phyloP scores from a whole-genome alignment of 2,888 invertebrate species.

The Hydrotaea diabolus region DNA sequence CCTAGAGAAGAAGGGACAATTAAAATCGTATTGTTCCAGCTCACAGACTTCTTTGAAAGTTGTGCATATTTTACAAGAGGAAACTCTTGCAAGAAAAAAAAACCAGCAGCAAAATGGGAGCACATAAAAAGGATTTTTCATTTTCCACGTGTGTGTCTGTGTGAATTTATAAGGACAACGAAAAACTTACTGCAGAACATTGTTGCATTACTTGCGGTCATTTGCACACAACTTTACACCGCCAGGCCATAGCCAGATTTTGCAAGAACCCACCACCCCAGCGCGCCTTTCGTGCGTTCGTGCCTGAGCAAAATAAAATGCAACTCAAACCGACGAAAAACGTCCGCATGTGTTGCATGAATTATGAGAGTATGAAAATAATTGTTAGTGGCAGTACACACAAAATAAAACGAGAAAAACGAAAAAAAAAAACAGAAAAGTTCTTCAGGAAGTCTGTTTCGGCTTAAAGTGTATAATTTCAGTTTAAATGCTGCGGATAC shows the following conservation, averaged over 20 bases:
- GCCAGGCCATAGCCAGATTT: not conserved
- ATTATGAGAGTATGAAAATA: conserved; percentile 57
- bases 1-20: conserved; percentile 27
- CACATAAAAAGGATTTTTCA: conserved; percentile 30
- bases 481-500: not conserved
- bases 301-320: not conserved
- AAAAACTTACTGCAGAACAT: conserved; percentile 1
- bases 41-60: too few species aligned
- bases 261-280: too few species aligned
- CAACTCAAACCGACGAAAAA: not conserved
- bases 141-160: too few species aligned
- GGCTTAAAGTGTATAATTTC: conserved; percentile 43
- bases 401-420: too few species aligned
- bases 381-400: conserved; percentile 62
- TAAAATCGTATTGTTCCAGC: conserved; percentile 1
- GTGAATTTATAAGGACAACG: not conserved
- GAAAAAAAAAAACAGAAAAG: not conserved
- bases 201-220: conserved; percentile 60
- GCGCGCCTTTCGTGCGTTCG: not conserved
- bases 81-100: too few species aligned
- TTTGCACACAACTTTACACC: conserved; percentile 26
- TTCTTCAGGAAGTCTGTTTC: conserved; percentile 50
- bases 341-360: conserved; percentile 58
- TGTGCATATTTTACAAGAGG: too few species aligned
- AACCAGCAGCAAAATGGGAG: not conserved